Conservation (phyloP, 1,140 invertebrate species). For the Thaumatotibia leucotreta region DNA sequence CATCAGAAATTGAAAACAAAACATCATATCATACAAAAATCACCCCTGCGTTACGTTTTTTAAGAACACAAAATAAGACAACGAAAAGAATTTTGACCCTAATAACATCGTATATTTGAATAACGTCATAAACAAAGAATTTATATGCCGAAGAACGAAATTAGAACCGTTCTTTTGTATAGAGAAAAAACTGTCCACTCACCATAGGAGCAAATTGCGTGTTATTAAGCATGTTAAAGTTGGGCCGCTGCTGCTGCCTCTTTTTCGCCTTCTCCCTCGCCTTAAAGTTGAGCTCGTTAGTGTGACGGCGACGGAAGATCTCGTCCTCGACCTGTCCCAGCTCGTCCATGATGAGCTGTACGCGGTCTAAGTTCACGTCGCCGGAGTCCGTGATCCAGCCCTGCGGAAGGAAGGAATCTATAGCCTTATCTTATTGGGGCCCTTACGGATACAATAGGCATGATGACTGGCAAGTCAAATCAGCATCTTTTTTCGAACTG, state of each 20-base stretch:
- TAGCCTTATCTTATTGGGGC: too few species aligned
- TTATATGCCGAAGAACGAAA: too few species aligned
- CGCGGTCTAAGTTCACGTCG: conserved; percentile 92
- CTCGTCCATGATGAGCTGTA: conserved; percentile 96
- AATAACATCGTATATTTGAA: background rate
- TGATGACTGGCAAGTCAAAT: too few species aligned
- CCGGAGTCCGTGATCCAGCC: conserved; percentile 98
- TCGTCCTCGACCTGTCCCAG: conserved; percentile 97
- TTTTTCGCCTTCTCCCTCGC: conserved; percentile 86
- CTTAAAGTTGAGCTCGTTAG: conserved; percentile 89
- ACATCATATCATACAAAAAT: too few species aligned
- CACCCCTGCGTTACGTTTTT: too few species aligned
- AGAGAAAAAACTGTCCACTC: conserved; percentile 23
- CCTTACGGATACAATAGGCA: too few species aligned
- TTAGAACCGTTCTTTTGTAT: too few species aligned
- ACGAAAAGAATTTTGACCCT: too few species aligned
- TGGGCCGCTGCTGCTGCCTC: conserved; percentile 80
- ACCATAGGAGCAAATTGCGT: conserved; percentile 85
- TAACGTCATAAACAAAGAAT: too few species aligned
- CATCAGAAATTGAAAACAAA: too few species aligned
- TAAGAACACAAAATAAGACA: too few species aligned
- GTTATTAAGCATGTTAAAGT: conserved; percentile 82
- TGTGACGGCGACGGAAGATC: conserved; percentile 95
- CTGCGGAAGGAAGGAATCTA: conserved; percentile 76
- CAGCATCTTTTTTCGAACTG: too few species aligned